phyloP scores from a whole-genome alignment of 2,888 invertebrate genomes.

The Coenonympha arcania region DNA sequence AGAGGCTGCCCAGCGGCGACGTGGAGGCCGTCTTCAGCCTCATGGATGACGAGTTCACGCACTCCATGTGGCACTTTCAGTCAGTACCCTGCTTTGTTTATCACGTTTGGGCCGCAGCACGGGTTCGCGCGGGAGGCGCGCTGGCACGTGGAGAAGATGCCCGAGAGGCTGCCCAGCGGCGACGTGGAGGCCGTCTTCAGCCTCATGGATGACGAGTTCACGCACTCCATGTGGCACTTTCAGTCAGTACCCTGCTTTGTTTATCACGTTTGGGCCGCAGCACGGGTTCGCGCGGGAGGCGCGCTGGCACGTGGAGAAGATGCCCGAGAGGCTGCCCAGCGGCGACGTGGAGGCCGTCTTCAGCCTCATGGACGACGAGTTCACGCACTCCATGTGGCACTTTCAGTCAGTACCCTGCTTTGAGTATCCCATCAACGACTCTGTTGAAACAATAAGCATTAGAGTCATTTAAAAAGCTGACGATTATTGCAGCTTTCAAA shows the following conservation, averaged over 20 bases:
- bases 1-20: constrained; percentile 90
- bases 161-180: constrained; percentile 89
- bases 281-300: constrained; percentile 96
- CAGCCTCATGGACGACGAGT: constrained; percentile 93
- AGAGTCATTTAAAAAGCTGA: too few species aligned
- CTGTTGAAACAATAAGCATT: too few species aligned
- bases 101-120: constrained; percentile 95
- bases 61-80: constrained; percentile 96
- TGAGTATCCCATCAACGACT: too few species aligned
- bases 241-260: constrained; percentile 80
- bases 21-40: constrained; percentile 93
- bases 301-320: constrained; percentile 92
- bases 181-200: constrained; percentile 95
- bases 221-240: constrained; percentile 95
- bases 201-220: constrained; percentile 93
- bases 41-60: constrained; percentile 93
- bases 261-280: constrained; percentile 93
- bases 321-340: constrained; percentile 89
- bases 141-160: constrained; percentile 92
- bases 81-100: too few species aligned
- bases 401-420: constrained; percentile 87
- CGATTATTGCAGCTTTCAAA: too few species aligned
- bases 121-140: constrained; percentile 95
- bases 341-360: constrained; percentile 95
- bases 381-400: constrained; percentile 95